Conservation (phyloP, 2,888 invertebrate genomes). For the Ellobium chinense region DNA sequence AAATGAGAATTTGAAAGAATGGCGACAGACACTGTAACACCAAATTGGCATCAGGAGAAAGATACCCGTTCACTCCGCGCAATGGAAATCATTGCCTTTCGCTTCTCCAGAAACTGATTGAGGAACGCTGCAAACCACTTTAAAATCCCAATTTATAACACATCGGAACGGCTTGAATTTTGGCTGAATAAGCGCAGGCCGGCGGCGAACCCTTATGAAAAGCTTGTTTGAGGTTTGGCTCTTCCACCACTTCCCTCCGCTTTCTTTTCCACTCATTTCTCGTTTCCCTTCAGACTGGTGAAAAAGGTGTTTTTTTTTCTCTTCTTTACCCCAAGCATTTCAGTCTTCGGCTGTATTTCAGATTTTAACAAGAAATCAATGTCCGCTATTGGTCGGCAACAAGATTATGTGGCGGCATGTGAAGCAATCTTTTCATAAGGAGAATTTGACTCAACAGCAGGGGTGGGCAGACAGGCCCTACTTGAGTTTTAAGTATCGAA, state of each 20-base stretch:
- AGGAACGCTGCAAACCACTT: too few species aligned
- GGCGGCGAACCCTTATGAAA: background rate
- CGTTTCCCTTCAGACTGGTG: background rate
- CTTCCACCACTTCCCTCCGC: background rate
- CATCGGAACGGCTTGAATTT: background rate
- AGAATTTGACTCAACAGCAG: too few species aligned
- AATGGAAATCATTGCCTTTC: too few species aligned
- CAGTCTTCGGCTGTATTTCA: background rate
- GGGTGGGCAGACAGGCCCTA: too few species aligned
- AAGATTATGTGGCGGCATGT: background rate
- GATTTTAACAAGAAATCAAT: background rate
- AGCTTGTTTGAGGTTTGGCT: background rate
- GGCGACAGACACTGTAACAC: too few species aligned
- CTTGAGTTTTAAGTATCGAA: too few species aligned
- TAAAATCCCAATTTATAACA: background rate
- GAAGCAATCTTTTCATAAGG: background rate
- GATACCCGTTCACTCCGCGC: too few species aligned
- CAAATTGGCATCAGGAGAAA: too few species aligned
- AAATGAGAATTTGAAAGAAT: too few species aligned
- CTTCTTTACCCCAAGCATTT: background rate
- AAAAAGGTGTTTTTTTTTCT: background rate
- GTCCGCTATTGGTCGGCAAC: background rate
- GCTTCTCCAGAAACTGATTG: too few species aligned
- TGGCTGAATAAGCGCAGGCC: background rate
- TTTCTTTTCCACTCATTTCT: background rate